Conservation (phyloP, 2,888 invertebrate species). For the Aricia artaxerxes region DNA sequence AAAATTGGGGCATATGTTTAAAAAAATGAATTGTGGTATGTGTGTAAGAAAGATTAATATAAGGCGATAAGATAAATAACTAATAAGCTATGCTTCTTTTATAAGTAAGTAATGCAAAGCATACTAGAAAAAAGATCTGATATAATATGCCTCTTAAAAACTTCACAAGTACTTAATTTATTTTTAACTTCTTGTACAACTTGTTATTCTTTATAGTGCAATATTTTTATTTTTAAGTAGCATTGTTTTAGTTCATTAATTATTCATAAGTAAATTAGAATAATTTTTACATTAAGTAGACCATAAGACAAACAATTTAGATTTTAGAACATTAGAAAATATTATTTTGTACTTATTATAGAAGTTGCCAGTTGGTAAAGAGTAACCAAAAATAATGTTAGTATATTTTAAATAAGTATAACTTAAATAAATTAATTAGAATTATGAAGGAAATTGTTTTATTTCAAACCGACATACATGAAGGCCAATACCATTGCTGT, state of each 20-base stretch:
- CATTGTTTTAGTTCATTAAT: background rate
- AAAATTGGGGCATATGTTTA: constrained; percentile 36
- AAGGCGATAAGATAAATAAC: background rate
- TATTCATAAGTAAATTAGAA: background rate
- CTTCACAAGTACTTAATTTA: constrained; percentile 1
- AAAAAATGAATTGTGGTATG: background rate
- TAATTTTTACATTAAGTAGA: background rate
- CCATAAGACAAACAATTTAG: background rate
- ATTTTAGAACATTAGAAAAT: background rate
- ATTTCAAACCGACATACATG: background rate
- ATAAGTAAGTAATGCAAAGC: background rate
- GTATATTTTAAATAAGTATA: background rate
- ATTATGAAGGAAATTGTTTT: background rate
- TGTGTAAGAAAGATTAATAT: background rate
- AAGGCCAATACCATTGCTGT: background rate
- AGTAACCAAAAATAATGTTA: constrained; percentile 7
- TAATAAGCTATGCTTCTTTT: background rate
- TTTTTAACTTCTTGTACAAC: background rate
- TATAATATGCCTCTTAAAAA: background rate
- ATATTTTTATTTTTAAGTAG: constrained; percentile 19
- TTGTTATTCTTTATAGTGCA: background rate
- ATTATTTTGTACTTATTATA: background rate
- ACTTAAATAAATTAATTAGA: background rate
- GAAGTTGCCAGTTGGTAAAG: background rate
- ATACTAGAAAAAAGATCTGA: constrained; percentile 1